Base-by-base conservation (phyloP, 92 coral and sea anemone species). In the Diadumene lineata region DNA sequence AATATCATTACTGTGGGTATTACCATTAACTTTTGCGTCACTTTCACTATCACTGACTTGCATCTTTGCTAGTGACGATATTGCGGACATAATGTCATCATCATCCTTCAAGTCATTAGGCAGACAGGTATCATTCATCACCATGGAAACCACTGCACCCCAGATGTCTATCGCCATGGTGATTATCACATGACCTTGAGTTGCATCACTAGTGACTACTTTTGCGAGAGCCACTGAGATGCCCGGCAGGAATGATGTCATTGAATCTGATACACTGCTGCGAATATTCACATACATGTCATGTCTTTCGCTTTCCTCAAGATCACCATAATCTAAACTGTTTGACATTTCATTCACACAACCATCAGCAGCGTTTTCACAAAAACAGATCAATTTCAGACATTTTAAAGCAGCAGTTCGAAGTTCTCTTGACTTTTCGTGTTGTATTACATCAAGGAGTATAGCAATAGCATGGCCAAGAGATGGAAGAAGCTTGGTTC, bases 181-280 rank as follows among this genome's bases (percentile, higher is more conserved):
- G 10, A 96, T 11, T 24, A 92, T 77, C 29, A 55, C 81, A 78
- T 96, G 97, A 26, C 97, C 92, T 50, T 92, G 97, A 30, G 80
- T 67, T 9, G 90, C 62, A 61, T 90, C 96, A 4, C 87, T 70
- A 4, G 85, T 68, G 30, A 92, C 63, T 8, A 89, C 48, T 66
- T 90, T 77, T 57, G 92, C 71, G 1, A 96, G 69, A 33, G 91
- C 53, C 73, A 85, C 79, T 60, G 97, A 92, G 61, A 96, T 92
- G 23, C 99, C 99, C 30, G 99, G 99, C 38, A 96, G 27, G 70
- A 96, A 96, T 6, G 99, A 96, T 32, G 97, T 90, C 78, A 96
- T 85, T 9, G 85, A 55, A 26, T 58, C 23, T 0, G 90, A 86
- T 17, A 76, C 79, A 43, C 79, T 69, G 72, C 72, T 78, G 31